A percentile compares a stretch with the other conserved stretches of the same genome.
These are phyloP conservation scores for Phyllostomus hastatus DNA, from an alignment of 2,113 vertebrate genomes.

Conservation along the genomic window DNA sequence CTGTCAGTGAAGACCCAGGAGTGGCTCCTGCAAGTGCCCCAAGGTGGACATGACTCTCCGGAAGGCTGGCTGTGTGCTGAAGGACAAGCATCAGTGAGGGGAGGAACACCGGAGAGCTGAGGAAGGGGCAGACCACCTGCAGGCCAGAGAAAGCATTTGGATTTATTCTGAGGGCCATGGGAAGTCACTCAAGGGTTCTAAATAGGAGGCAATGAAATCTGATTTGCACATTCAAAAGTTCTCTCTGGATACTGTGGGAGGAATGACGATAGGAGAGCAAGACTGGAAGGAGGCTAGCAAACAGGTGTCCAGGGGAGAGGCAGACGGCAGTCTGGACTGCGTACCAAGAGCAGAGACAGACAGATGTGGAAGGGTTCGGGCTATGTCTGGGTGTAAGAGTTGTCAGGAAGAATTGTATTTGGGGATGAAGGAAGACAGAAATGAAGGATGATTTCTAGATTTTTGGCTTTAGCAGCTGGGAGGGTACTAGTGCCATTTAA, in stretches of 20 bases:
- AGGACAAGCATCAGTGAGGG: neutral
- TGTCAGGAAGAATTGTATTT: neutral
- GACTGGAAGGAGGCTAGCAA: neutral
- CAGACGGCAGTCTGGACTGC: neutral
- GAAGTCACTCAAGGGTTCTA: neutral
- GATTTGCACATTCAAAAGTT: neutral
- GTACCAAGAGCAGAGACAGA: neutral
- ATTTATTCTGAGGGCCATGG: neutral
- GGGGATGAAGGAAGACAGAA: neutral
- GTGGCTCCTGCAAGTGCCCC: too few species aligned
- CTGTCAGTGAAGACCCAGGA: neutral
- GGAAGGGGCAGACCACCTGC: neutral
- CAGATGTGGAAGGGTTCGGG: neutral
- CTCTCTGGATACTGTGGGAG: neutral
- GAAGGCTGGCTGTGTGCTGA: neutral
- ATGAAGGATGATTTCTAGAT: neutral
- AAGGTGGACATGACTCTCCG: neutral
- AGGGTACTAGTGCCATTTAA: neutral
- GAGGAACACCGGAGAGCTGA: neutral
- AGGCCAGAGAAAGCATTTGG: neutral
- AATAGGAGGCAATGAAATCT: neutral
- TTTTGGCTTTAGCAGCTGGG: neutral
- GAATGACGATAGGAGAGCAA: neutral
- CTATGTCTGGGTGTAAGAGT: neutral
- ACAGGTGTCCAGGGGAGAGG: neutral